phyloP scores from a whole-genome alignment of 2,888 invertebrate genomes.

The Amphipoea oculea region DNA sequence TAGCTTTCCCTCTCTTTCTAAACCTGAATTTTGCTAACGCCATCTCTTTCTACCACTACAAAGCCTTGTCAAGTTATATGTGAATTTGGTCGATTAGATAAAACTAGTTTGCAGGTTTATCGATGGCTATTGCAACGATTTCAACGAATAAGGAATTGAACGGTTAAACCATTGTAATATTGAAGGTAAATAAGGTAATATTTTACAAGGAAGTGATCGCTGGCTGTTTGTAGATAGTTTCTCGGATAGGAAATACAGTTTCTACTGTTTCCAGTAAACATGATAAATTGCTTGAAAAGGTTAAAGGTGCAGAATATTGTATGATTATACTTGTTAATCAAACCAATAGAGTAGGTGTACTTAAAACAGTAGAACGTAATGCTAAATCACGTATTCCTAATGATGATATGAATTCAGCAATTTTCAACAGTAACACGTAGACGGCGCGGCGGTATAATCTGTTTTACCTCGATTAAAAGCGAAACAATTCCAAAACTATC shows the following conservation, averaged over 20 bases:
- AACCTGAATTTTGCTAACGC: constrained; percentile 73
- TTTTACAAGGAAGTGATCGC: constrained; percentile 31
- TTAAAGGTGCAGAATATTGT: constrained; percentile 6
- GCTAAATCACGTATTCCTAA: neutral
- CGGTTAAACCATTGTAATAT: constrained; percentile 41
- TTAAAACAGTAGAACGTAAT: neutral
- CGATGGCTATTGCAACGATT: constrained; percentile 54
- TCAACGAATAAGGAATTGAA: constrained; percentile 43
- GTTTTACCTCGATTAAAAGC: constrained; percentile 26
- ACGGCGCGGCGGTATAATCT: neutral
- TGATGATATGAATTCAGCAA: neutral
- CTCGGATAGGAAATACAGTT: constrained; percentile 13
- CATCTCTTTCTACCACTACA: constrained; percentile 66
- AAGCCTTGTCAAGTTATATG: constrained; percentile 68
- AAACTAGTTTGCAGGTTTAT: constrained; percentile 61
- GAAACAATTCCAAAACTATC: constrained; percentile 52
- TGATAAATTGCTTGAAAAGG: constrained; percentile 15
- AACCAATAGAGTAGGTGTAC: neutral
- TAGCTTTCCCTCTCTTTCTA: constrained; percentile 76
- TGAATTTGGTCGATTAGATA: constrained; percentile 68
- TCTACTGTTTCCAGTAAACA: constrained; percentile 17
- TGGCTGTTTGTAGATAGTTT: constrained; percentile 21
- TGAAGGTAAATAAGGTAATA: constrained; percentile 39
- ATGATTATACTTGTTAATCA: neutral
- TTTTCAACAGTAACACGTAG: neutral